Conservation (phyloP, 2,797 vertebrate species). For the Sebastes paucispinis region DNA sequence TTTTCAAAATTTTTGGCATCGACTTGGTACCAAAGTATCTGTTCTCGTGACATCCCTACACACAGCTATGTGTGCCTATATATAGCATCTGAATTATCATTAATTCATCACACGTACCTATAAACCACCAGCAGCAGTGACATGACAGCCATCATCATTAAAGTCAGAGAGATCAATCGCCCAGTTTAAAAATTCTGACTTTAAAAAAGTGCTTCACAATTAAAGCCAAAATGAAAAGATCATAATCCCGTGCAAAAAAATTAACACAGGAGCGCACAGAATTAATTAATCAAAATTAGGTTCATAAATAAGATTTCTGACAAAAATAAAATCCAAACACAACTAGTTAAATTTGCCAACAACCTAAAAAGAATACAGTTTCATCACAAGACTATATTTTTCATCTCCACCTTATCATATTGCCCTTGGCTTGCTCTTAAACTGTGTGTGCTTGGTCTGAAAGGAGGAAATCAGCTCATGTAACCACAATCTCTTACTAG, state of each 20-base stretch:
- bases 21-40: too few relatives aligned
- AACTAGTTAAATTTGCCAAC: background rate
- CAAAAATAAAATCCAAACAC: background rate
- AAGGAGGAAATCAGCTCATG: background rate
- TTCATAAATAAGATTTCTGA: background rate
- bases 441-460: background rate
- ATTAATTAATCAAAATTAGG: background rate
- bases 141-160: background rate
- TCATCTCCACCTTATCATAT: background rate
- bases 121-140: background rate
- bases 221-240: background rate
- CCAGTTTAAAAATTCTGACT: background rate
- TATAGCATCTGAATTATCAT: background rate
- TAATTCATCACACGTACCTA: background rate
- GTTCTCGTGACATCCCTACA: too few relatives aligned
- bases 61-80: background rate
- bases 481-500: background rate
- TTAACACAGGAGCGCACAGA: background rate
- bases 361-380: background rate
- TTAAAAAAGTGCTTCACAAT: background rate
- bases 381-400: too few relatives aligned
- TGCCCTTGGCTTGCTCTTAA: background rate
- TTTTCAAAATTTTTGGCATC: too few relatives aligned
- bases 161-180: background rate
- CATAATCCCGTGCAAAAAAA: background rate